phyloP scores from a whole-genome alignment of 2,797 vertebrate genomes.

The Apogon talboti region DNA sequence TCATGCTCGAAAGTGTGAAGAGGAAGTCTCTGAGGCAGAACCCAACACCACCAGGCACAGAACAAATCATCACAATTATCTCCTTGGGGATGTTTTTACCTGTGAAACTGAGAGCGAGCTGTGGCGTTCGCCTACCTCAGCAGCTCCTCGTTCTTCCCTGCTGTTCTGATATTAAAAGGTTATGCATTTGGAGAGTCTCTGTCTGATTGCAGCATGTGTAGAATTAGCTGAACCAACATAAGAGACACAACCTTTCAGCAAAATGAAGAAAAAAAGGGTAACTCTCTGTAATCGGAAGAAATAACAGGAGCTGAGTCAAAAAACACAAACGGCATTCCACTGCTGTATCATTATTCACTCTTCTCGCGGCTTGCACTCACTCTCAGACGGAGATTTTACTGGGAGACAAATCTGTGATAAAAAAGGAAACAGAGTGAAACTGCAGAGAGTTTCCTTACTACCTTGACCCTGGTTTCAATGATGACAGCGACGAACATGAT shows the following conservation, averaged over 20 bases:
- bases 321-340: conserved; percentile 50
- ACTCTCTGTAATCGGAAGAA: conserved; percentile 52
- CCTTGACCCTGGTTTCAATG: conserved; percentile 44
- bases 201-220: conserved; percentile 42
- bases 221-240: conserved; percentile 50
- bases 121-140: conserved; percentile 25
- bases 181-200: conserved; percentile 22
- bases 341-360: conserved; percentile 52
- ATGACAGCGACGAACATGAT: conserved; percentile 27
- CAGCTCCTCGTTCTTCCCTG: conserved; percentile 25
- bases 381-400: conserved; percentile 39
- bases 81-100: conserved; percentile 42
- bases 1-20: conserved; percentile 14
- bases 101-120: conserved; percentile 37
- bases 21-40: conserved; percentile 21
- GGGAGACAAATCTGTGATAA: conserved; percentile 47
- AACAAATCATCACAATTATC: conserved; percentile 50
- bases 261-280: conserved; percentile 20
- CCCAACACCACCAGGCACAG: conserved; percentile 10
- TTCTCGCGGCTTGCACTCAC: conserved; percentile 29
- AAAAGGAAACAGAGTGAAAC: conserved; percentile 10
- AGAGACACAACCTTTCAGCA: conserved; percentile 56
- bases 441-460: conserved; percentile 31
- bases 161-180: conserved; percentile 51
- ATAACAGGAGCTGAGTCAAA: conserved; percentile 49